These are phyloP conservation scores for Trichogramma dendrolimi DNA, from an alignment of 2,888 invertebrate genomes.

Conservation along the genomic window DNA sequence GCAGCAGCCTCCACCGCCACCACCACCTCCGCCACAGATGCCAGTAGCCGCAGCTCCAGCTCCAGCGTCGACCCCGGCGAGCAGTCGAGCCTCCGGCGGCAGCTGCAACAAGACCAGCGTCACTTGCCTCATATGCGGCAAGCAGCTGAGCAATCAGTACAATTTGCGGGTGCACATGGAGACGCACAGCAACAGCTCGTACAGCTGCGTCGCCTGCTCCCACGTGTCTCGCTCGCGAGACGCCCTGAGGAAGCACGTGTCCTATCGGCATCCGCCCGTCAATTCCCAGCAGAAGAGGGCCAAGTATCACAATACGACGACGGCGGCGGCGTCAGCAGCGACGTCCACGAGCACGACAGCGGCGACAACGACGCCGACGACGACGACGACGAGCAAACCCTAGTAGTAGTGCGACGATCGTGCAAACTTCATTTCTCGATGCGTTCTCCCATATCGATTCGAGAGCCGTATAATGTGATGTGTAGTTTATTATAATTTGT, in stretches of 20 bases:
- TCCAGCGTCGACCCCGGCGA: conserved; percentile 27
- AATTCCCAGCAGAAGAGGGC: conserved; percentile 53
- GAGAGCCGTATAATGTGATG: too few species aligned
- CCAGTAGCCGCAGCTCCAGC: too few species aligned
- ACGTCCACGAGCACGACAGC: too few species aligned
- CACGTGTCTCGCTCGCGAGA: conserved; percentile 85
- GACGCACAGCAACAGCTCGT: conserved; percentile 82
- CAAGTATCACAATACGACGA: conserved; percentile 42
- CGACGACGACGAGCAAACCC: too few species aligned
- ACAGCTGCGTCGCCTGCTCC: conserved; percentile 81
- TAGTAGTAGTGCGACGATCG: too few species aligned
- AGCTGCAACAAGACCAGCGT: conserved; percentile 54
- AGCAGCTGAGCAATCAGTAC: conserved; percentile 85
- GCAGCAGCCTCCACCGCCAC: too few species aligned
- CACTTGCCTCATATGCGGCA: conserved; percentile 79
- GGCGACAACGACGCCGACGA: too few species aligned
- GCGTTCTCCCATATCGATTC: too few species aligned
- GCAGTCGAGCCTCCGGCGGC: conserved; percentile 37
- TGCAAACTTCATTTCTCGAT: too few species aligned
- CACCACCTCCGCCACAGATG: too few species aligned
- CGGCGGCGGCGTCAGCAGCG: too few species aligned
- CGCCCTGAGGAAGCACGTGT: conserved; percentile 82
- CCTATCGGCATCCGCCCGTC: conserved; percentile 77
- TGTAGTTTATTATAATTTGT: too few species aligned
- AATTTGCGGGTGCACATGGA: conserved; percentile 87